Evolutionary conservation across 1,140 invertebrate genomes (phyloP).

Genomic region (Pseudomyrmex dendroicus): DNA sequence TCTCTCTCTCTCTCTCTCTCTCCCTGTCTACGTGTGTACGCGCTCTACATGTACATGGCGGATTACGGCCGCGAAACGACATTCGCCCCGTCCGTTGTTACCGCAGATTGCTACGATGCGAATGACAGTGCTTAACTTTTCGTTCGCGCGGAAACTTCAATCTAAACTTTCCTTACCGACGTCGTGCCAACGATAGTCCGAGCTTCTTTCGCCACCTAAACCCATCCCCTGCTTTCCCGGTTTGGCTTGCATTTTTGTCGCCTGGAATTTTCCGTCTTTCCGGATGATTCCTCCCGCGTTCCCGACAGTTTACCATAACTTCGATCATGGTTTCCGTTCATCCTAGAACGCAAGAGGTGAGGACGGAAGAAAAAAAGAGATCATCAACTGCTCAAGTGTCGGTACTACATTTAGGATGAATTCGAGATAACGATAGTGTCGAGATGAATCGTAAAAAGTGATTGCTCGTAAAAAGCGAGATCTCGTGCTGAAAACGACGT

Average conservation of each 20-base stretch:
- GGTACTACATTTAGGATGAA: constrained; percentile 54
- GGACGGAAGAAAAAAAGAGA: constrained; percentile 48
- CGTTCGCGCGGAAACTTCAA: constrained; percentile 77
- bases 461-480: constrained; percentile 67
- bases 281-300: constrained; percentile 56
- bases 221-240: neutral
- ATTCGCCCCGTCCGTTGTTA: constrained; percentile 60
- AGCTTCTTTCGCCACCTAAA: constrained; percentile 16
- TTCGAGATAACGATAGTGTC: constrained; percentile 61
- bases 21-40: neutral
- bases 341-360: constrained; percentile 14
- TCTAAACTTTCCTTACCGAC: constrained; percentile 73
- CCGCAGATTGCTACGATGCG: constrained; percentile 69
- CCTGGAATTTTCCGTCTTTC: constrained; percentile 48
- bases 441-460: constrained; percentile 69
- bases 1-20: no score
- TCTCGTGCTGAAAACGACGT: constrained; percentile 7
- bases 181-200: neutral
- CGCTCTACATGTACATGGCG: constrained; percentile 37
- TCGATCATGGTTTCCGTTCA: constrained; percentile 17
- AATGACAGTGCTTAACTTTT: constrained; percentile 79
- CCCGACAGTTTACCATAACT: constrained; percentile 53
- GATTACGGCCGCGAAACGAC: constrained; percentile 59
- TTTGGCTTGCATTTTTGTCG: constrained; percentile 16
- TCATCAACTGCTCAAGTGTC: constrained; percentile 41